Evolutionary conservation across 2,888 invertebrate species (phyloP), one percentile per base, ranked within the genome.

Genomic region (Allygus modestus): DNA sequence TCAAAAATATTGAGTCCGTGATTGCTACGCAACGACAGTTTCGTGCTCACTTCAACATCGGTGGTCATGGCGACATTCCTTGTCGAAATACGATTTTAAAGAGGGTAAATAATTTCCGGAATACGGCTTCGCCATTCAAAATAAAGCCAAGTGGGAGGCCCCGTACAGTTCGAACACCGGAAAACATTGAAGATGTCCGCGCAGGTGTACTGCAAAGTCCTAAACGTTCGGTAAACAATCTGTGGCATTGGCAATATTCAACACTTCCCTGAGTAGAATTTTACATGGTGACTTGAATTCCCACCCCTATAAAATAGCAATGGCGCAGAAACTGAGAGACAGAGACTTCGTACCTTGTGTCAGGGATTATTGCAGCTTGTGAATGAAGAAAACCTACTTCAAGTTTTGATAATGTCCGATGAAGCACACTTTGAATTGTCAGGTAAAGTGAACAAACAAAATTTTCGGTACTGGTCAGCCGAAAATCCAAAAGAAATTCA

Each of bases 401-500:
- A 54, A 5, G 54, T 54, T 54, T 23, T 54, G 20, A 54, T 54
- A 5, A 54, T 54, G 54, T 23, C 20, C 23, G 54, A 23, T 54
- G 54, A 54, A 54, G 54, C 54, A 12, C 54, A 54, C 11, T 54
- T 69, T 31, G 4, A 69, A 4, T 17, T 69, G 12, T 31, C 28
- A 5, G 69, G 69, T 4, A 31, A 28, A 31, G 33, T 69, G 0
- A 69, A 69, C n/a, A 17, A 31, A 31, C 69, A 69, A 31, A 28
- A 33, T 17, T 69, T 28, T n/a, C 7, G 73, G 12, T 73, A 73
- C 73, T 73, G 73, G 73, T 37, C 73, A 41, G 23, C n/a, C 0
- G 73, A 73, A 41, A 73, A 73, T 43, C 73, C 73, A n/a, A 73
- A 41, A 12, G 41, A 73, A 9, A 17, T 41, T 73, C 43, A 73